Evolutionary conservation across 1,140 invertebrate genomes (phyloP), one percentile per base, ranked within the genome.

Genomic region (Lordiphosa collinella): DNA sequence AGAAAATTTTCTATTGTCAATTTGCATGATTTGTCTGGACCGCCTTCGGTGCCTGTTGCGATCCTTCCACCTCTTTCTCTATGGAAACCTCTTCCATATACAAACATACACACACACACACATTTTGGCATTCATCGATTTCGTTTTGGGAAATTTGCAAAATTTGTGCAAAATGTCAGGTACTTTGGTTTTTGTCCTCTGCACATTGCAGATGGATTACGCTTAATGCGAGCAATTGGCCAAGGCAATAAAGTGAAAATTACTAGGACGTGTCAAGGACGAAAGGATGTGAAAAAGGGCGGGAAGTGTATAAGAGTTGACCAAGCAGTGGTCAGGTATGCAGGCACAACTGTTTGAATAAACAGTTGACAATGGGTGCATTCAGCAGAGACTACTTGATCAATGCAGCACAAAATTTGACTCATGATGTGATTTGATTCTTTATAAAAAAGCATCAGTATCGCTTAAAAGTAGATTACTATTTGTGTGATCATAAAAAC

Each of bases 171-270:
- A 62, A 73, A 73, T 64, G 72, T 84, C 78, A 84, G 78, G 78
- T 84, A 84, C 53, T 50, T 49, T 53, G 34, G 38, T 48, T 36
- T 51, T 56, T 66, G 62, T 48, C n/a, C 25, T 13, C 10, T 32
- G 49, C 38, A 53, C 55, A 49, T 48, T 76, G 78, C 78, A 82
- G 78, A 84, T 84, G 78, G 78, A 84, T 84, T 84, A 84, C 72
- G 58, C 11, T 43, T 69, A 69, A 82, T 84, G 78, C 63, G 56
- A 73, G 46, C 72, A 71, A 84, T 84, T 84, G 78, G 78, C 68
- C 79, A 73, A 43, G 78, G 72, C 68, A 84, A 84, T 84, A 84
- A 73, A 84, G 59, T 84, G 78, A 84, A 44, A 84, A 84, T 84
- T 52, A 61, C 78, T 60, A 22, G 46, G 56, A 84, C 72, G 78